Conservation (phyloP, 2,888 invertebrate genomes). For the Microctonus hyperodae region DNA sequence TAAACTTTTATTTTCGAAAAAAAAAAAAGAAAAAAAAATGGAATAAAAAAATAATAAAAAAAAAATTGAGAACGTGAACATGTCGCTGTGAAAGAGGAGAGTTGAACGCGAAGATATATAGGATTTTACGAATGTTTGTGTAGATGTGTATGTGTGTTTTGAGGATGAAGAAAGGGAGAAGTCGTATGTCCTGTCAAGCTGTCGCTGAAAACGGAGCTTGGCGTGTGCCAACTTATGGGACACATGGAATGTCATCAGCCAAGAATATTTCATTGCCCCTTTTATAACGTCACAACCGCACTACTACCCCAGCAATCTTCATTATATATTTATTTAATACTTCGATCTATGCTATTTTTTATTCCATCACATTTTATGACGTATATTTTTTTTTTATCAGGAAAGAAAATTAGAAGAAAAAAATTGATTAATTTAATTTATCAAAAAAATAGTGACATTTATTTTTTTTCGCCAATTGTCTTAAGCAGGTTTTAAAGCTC, state of each 20-base stretch:
- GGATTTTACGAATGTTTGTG: no score
- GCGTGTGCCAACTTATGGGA: constrained; percentile 60
- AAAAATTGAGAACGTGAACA: not conserved
- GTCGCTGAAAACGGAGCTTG: constrained; percentile 58
- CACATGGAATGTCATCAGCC: constrained; percentile 57
- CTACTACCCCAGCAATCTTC: no score
- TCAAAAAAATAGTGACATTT: no score
- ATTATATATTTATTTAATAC: not conserved
- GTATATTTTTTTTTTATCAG: no score
- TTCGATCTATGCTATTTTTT: no score
- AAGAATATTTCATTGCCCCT: constrained; percentile 56
- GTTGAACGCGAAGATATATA: constrained; percentile 34
- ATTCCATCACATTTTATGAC: no score
- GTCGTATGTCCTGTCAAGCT: constrained; percentile 62
- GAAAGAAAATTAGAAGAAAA: no score
- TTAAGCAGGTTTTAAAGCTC: no score
- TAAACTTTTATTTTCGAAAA: constrained; percentile 57
- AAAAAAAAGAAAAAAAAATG: constrained; percentile 30
- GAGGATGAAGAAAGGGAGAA: constrained; percentile 32
- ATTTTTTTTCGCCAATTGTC: no score
- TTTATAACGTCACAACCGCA: constrained; percentile 10
- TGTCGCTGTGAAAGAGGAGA: not conserved
- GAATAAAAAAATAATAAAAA: constrained; percentile 41
- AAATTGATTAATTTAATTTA: no score
- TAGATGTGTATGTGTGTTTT: not conserved